Conservation (phyloP, 2,888 invertebrate genomes). For the Ormyrus nitidulus region DNA sequence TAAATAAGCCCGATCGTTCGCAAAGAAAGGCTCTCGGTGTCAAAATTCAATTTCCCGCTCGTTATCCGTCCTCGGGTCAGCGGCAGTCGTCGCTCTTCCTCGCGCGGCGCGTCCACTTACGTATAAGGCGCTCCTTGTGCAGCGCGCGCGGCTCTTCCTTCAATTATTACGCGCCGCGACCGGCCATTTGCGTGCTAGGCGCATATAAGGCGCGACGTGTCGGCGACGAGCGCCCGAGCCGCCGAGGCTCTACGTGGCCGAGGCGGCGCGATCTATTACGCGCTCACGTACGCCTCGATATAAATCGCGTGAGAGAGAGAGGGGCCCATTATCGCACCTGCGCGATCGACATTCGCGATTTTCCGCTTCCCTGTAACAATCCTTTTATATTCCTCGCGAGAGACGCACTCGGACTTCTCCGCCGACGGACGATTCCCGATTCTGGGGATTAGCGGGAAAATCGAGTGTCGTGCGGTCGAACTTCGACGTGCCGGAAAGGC, state of each 20-base stretch:
- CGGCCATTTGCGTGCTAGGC: constrained; percentile 53
- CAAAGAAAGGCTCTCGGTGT: no score
- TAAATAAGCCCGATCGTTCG: no score
- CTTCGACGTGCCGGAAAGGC: not conserved
- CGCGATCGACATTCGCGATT: constrained; percentile 55
- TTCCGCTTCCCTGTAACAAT: constrained; percentile 22
- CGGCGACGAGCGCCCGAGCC: not conserved
- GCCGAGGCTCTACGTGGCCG: constrained; percentile 1
- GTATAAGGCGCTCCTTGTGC: constrained; percentile 61
- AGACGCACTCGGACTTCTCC: no score
- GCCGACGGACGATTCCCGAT: no score
- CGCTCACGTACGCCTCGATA: constrained; percentile 29
- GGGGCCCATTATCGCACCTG: constrained; percentile 59
- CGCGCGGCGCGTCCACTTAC: constrained; percentile 26
- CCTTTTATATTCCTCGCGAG: no score
- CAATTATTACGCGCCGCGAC: constrained; percentile 65
- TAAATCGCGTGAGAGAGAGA: constrained; percentile 26
- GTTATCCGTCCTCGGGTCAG: no score
- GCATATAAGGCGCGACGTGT: constrained; percentile 43
- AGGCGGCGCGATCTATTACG: not conserved
- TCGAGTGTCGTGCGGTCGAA: not conserved
- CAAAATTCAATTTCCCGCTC: no score
- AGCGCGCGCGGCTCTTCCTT: constrained; percentile 66
- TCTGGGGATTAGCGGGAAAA: not conserved
- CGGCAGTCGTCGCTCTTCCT: no score